Evolutionary conservation across 1,140 invertebrate genomes (phyloP), one percentile per base, ranked within the genome.

Genomic region (Ditylenchus dipsaci): DNA sequence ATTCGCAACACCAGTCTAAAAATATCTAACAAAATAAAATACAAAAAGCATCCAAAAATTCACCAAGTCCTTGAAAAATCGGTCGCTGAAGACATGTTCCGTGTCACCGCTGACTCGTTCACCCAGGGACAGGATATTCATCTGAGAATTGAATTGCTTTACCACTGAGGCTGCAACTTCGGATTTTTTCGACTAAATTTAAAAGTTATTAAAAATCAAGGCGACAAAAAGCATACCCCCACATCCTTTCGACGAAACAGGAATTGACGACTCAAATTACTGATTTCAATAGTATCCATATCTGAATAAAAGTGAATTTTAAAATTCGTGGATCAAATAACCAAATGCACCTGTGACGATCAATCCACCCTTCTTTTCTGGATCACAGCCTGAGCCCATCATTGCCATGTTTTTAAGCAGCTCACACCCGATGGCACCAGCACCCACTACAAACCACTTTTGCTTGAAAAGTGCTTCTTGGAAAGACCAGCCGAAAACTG

Each of bases 221-320:
- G n/a, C n/a, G 3, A 5, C 33, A 38, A 86, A 68, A 63, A 76
- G n/a, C 78, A 65, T 75, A 85, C 86, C 83, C 96, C 92, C 15
- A 98, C 93, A 86, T 99, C 93, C 67, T 89, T 88, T 1, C 91
- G 90, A 72, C 95, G 87, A 86, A 99, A 99, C 3, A 99, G 87
- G 85, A 99, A 99, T 85, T 99, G 96, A 66, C 96, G 86, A 86
- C 98, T 98, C 64, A 99, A 87, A 86, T 99, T 99, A 13, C 93
- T 96, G 83, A 95, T 95, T 85, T 98, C 95, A 78, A 98, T 99
- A 60, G 93, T 88, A 86, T 99, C 96, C 33, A 38, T 38, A 38
- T 38, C 33, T 95, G 98, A 98, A 81, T 11, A 38, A 38, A 38
- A 38, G 33, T 38, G 11, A 38, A 3, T 38, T 5, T 11, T 38